These are phyloP conservation scores for Ahaetulla prasina DNA, from an alignment of 2,113 vertebrate genomes.

Conservation along the genomic window DNA sequence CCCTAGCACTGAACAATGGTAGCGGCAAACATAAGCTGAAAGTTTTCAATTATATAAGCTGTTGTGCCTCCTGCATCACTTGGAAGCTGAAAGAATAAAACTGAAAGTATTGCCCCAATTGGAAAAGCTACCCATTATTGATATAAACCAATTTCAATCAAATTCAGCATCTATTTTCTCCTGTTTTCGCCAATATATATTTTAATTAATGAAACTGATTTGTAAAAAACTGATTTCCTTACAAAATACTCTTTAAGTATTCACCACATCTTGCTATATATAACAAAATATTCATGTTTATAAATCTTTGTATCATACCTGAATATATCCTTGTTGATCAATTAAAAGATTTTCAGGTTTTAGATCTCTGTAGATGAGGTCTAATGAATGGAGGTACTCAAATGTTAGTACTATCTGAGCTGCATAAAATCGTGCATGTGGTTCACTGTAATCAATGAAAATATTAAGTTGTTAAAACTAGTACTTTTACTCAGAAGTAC, in stretches of 20 bases:
- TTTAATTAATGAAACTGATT: not conserved
- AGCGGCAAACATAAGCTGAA: not conserved
- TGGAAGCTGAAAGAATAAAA: not conserved
- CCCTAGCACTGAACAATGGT: not conserved
- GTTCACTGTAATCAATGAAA: slow-evolving; percentile 80
- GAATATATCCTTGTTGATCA: slow-evolving; percentile 98
- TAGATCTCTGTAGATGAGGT: slow-evolving; percentile 99
- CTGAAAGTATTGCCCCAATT: not conserved
- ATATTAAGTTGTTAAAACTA: slow-evolving; percentile 33
- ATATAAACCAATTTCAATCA: not conserved
- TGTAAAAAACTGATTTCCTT: not conserved
- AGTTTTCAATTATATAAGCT: not conserved
- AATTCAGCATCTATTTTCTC: not conserved
- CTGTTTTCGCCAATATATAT: not conserved
- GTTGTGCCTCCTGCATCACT: not conserved
- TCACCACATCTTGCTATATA: not conserved
- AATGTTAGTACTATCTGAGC: slow-evolving; percentile 99
- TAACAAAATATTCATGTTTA: slow-evolving; percentile 1
- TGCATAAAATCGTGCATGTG: slow-evolving; percentile 97
- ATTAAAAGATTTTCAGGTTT: slow-evolving; percentile 99
- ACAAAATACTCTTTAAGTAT: not conserved
- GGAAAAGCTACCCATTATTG: not conserved
- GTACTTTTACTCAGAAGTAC: not conserved
- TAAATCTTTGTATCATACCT: slow-evolving; percentile 76
- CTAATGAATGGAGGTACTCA: slow-evolving; percentile 99